Percentiles rank a stretch among this genome's conserved stretches.
Evolutionary conservation across 2,113 vertebrate species (phyloP).

Genomic region (Patagioenas fasciata): DNA sequence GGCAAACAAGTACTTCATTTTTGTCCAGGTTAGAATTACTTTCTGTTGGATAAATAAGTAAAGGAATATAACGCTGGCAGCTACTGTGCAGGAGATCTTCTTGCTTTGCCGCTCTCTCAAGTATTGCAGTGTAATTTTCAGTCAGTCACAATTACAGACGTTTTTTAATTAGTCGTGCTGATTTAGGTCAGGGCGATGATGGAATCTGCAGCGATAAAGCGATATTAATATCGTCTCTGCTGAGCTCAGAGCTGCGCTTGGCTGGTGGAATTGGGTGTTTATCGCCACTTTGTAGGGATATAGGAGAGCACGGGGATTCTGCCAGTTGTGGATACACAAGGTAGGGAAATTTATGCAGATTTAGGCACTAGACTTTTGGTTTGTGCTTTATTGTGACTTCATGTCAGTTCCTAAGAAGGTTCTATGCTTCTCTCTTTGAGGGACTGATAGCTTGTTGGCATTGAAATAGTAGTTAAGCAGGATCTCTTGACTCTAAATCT

Average conservation of each 20-base stretch:
- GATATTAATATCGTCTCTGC: accelerated
- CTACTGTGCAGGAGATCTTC: neutral
- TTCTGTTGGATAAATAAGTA: neutral
- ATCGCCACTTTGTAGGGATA: neutral
- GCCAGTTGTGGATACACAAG: neutral
- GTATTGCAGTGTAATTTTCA: neutral
- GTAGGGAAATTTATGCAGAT: neutral
- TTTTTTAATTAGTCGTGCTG: too few relatives aligned
- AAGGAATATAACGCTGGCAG: accelerated
- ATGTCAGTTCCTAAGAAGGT: neutral
- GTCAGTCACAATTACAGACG: neutral
- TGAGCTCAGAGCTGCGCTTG: accelerated
- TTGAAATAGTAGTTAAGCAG: neutral
- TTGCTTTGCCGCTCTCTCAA: neutral
- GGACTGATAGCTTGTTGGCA: neutral
- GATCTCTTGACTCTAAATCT: neutral
- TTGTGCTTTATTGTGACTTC: neutral
- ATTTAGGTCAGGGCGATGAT: neutral
- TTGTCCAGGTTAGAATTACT: neutral
- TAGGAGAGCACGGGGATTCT: neutral
- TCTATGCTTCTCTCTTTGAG: neutral
- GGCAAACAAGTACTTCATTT: accelerated
- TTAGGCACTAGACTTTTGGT: neutral
- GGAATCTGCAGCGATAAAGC: neutral
- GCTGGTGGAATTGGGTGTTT: neutral